Conservation (phyloP, 2,888 invertebrate species). For the Lochmaea capreae region DNA sequence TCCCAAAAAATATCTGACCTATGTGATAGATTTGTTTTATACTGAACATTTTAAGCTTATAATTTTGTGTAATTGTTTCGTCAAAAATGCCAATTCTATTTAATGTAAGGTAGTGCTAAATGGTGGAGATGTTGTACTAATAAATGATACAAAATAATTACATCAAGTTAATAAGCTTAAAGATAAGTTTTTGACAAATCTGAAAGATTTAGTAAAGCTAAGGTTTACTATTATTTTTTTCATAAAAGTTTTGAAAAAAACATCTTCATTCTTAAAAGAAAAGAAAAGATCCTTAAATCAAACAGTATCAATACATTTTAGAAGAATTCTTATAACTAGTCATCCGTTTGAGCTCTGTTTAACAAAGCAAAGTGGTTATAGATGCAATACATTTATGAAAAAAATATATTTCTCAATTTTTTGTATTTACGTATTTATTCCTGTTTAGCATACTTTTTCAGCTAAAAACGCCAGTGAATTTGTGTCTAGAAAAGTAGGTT, state of each 20-base stretch:
- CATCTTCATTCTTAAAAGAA: not conserved
- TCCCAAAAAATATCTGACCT: not conserved
- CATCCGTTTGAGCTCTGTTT: not conserved
- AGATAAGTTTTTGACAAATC: not conserved
- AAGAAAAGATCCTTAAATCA: not conserved
- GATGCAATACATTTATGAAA: not conserved
- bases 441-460: constrained; percentile 24
- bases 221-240: not conserved
- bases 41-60: not conserved
- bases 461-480: constrained; percentile 59
- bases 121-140: not conserved
- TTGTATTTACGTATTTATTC: constrained; percentile 18
- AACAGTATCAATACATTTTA: not conserved
- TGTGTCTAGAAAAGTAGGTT: constrained; percentile 64
- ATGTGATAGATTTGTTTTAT: not conserved
- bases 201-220: not conserved
- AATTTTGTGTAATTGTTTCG: not conserved
- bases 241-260: not conserved
- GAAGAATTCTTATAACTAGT: not conserved
- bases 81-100: not conserved
- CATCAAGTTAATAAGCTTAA: not conserved
- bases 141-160: not conserved
- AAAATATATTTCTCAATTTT: not conserved
- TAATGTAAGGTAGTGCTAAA: not conserved
- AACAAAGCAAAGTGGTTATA: not conserved